Evolutionary conservation across 2,113 vertebrate species (phyloP).

Genomic region (Saguinus midas): DNA sequence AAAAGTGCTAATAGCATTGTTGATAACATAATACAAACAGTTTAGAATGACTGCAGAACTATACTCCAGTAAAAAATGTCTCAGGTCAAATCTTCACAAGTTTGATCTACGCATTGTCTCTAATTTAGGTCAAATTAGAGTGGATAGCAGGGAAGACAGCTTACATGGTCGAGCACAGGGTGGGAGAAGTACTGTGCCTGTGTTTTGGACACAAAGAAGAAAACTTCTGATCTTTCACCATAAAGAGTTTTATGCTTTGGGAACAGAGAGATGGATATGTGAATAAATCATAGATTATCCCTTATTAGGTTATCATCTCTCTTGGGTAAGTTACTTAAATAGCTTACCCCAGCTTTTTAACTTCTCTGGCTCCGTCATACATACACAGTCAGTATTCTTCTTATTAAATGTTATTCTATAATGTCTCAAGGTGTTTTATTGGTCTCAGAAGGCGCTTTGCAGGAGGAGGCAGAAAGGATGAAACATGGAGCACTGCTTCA

Average conservation of each 20-base stretch:
- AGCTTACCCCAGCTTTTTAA: no score
- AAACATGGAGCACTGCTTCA: background rate
- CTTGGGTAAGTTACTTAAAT: background rate
- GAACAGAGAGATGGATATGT: background rate
- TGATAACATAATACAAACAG: constrained; percentile 9
- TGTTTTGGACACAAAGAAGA: background rate
- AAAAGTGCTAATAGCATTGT: background rate
- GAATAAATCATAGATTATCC: background rate
- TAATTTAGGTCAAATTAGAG: background rate
- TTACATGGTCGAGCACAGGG: background rate
- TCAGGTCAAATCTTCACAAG: background rate
- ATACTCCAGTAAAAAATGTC: background rate
- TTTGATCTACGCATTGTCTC: background rate
- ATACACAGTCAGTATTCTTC: background rate
- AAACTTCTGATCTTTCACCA: background rate
- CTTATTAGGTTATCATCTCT: no score
- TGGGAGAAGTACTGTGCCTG: background rate
- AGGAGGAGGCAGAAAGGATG: fast-evolving
- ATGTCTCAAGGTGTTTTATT: background rate
- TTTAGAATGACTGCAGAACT: background rate
- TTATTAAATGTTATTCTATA: background rate
- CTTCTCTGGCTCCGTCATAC: background rate
- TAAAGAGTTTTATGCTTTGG: background rate
- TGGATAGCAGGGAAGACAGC: background rate
- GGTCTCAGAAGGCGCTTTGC: fast-evolving